Percentiles rank a stretch among this genome's conserved stretches.
phyloP scores from a whole-genome alignment of 2,888 invertebrate genomes.

The Drosophila siamana region DNA sequence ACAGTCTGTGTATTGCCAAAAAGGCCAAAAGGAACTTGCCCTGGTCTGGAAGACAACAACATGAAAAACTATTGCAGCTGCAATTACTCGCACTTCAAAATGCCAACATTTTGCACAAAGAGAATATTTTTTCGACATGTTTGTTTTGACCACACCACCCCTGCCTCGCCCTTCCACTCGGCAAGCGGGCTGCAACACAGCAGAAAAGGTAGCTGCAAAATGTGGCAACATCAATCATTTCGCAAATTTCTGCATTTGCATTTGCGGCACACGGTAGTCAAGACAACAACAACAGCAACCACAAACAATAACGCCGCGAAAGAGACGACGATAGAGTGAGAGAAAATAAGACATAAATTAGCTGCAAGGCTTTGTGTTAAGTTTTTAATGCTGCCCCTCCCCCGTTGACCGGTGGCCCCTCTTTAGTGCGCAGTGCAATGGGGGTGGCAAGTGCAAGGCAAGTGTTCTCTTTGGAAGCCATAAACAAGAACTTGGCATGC shows the following conservation, averaged over 20 bases:
- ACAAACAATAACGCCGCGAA: constrained; percentile 4
- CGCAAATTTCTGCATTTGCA: constrained; percentile 61
- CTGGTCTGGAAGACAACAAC: constrained; percentile 52
- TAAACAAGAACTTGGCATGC: constrained; percentile 26
- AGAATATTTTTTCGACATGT: constrained; percentile 71
- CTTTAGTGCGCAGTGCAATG: constrained; percentile 17
- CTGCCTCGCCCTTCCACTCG: too few species aligned
- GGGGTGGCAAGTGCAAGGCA: constrained; percentile 35
- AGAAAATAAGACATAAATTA: constrained; percentile 69
- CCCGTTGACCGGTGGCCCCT: neutral
- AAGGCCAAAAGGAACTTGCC: constrained; percentile 64
- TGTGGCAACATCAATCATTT: constrained; percentile 78
- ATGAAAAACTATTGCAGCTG: constrained; percentile 81
- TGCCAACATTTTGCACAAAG: constrained; percentile 77
- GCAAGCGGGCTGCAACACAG: constrained; percentile 8
- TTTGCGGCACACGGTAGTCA: constrained; percentile 45
- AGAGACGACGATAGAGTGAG: constrained; percentile 15
- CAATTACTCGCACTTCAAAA: constrained; percentile 80
- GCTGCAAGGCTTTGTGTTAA: constrained; percentile 64
- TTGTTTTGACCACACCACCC: constrained; percentile 43
- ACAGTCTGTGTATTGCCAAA: constrained; percentile 58
- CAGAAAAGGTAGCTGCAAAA: constrained; percentile 39
- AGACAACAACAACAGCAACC: constrained; percentile 36
- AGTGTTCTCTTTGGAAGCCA: constrained; percentile 38
- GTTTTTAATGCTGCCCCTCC: constrained; percentile 52